phyloP scores from a whole-genome alignment of 2,797 vertebrate genomes.

The Acomys russatus region DNA sequence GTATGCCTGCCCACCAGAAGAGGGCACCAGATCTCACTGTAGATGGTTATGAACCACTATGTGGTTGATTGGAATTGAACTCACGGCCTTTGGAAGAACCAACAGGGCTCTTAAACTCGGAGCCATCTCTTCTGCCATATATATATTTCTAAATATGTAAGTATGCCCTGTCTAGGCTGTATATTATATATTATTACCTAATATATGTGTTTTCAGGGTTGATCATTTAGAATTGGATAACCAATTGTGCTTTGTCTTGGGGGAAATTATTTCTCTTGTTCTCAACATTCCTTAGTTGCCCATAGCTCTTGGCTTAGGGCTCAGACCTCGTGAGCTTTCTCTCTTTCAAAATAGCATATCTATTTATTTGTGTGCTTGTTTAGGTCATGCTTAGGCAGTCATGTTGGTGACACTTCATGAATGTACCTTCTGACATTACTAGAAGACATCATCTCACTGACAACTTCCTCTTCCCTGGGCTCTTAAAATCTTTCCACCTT shows the following conservation, averaged over 20 bases:
- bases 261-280: neutral
- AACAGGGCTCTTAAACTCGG: too few species aligned
- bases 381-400: neutral
- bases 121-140: neutral
- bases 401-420: neutral
- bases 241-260: neutral
- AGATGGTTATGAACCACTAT: too few species aligned
- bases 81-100: too few species aligned
- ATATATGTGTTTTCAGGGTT: neutral
- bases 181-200: neutral
- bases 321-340: neutral
- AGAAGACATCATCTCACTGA: neutral
- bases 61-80: too few species aligned
- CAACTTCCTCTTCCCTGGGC: neutral
- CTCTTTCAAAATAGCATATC: neutral
- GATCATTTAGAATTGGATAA: neutral
- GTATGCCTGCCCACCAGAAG: too few species aligned
- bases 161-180: neutral
- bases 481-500: neutral
- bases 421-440: neutral
- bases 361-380: neutral
- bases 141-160: neutral
- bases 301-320: neutral
- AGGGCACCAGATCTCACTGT: too few species aligned
- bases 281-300: neutral